Evolutionary conservation across 2,888 invertebrate species (phyloP).

Genomic region (Pristionchus arcanus): DNA sequence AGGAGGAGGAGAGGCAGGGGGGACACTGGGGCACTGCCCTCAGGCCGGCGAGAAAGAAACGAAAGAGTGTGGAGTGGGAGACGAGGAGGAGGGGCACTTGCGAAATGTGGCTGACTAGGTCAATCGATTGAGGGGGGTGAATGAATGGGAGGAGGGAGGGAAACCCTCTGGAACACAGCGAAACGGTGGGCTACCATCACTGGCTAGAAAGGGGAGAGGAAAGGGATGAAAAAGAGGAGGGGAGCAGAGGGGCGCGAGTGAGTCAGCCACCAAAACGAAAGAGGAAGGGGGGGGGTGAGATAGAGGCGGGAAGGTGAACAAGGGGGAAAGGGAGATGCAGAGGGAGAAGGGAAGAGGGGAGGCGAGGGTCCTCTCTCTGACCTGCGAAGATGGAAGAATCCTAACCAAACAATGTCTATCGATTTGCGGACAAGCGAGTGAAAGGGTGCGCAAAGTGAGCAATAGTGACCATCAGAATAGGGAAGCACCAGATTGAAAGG

Average conservation of each 20-base stretch:
- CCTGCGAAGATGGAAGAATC: constrained; percentile 31
- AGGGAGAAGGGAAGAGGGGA: background rate
- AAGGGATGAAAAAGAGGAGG: background rate
- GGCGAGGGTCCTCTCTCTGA: background rate
- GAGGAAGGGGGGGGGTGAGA: background rate
- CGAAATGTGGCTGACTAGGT: constrained; percentile 18
- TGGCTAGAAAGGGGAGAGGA: background rate
- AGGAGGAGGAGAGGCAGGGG: background rate
- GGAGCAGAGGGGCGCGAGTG: background rate
- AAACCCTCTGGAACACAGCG: background rate
- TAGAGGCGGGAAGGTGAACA: constrained; percentile 29
- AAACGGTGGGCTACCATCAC: constrained; percentile 6
- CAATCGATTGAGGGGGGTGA: constrained; percentile 15
- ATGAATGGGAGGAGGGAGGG: background rate
- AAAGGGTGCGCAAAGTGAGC: background rate
- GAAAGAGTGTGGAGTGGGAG: background rate
- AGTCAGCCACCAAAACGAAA: background rate
- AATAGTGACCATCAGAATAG: background rate
- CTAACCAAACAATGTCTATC: constrained; percentile 23
- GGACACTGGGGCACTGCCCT: constrained; percentile 31
- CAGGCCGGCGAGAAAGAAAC: constrained; percentile 18
- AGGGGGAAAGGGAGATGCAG: no score
- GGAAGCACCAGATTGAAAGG: background rate
- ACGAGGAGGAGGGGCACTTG: background rate
- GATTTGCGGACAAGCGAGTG: background rate